Evolutionary conservation across 1,140 invertebrate genomes (phyloP), one percentile per base, ranked within the genome.

Genomic region (Tyrophagus putrescentiae): DNA sequence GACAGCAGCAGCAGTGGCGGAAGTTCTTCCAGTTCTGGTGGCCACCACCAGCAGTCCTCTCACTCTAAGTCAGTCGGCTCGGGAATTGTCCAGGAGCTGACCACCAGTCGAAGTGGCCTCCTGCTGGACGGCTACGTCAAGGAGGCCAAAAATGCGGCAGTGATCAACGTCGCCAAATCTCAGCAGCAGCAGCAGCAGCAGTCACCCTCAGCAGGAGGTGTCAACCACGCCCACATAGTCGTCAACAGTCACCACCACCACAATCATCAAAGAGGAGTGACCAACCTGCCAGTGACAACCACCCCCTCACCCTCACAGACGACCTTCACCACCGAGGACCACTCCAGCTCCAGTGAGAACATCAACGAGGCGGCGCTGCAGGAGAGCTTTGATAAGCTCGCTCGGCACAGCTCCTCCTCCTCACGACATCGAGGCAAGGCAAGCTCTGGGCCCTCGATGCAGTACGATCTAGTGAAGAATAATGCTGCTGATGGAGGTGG

Each of bases 341-440:
- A 56, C 6, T 27, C 23, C 6, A n/a, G 28, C 18, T 9, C 45
- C 7, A 18, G 16, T 42, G 53, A 56, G 23, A 28, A 36, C 7
- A 27, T 56, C 6, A 48, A 48, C 45, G 45, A 48, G 18, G 45
- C 45, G 7, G 45, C 45, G 13, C 31, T 48, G 18, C 45, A 48
- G 45, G 45, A 48, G 31, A 48, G 45, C 31, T 48, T 48, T 29
- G 45, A 48, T 21, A 48, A 48, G 18, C 31, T 48, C 21, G 13
- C 36, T 13, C 13, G 36, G 21, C 36, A 39, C 13, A 29, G 23
- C 13, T 25, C 23, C 23, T 25, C 13, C 18, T 48, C 45, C 31
- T n/a, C n/a, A n/a, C n/a, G n/a, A n/a, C n/a, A n/a, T n/a, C 45
- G 45, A 13, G 13, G 13, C 13, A 39, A 39, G 21, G 13, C 36